Evolutionary conservation across 2,113 vertebrate species (phyloP).

Genomic region (Noturus placidus): DNA sequence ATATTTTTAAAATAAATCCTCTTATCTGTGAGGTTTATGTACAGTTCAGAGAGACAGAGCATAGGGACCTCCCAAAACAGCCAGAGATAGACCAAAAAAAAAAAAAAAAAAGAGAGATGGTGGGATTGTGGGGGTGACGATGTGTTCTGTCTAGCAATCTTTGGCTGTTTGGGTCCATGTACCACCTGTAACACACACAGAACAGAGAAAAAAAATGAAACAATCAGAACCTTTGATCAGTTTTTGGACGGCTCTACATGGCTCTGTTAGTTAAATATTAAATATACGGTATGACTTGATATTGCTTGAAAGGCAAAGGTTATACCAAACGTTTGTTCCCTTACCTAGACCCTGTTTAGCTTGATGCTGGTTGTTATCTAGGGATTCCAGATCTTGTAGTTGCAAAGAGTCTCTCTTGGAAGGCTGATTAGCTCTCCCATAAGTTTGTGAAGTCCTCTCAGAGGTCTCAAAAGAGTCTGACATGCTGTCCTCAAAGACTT

Average conservation of each 20-base stretch:
- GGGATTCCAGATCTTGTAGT: slow-evolving; percentile 79
- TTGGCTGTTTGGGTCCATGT: slow-evolving; percentile 73
- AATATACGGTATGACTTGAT: background rate
- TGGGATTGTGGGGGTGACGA: slow-evolving; percentile 27
- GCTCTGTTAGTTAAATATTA: background rate
- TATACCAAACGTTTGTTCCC: background rate
- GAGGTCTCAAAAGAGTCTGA: slow-evolving; percentile 75
- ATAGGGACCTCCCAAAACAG: slow-evolving; percentile 56
- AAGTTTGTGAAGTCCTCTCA: slow-evolving; percentile 62
- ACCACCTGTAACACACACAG: slow-evolving; percentile 63
- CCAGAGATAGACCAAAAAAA: slow-evolving; percentile 52
- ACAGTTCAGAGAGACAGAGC: slow-evolving; percentile 64
- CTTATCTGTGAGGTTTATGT: slow-evolving; percentile 69
- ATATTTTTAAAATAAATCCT: slow-evolving; percentile 73
- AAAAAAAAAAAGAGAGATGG: slow-evolving; percentile 14
- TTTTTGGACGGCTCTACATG: background rate
- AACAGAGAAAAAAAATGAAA: slow-evolving; percentile 6
- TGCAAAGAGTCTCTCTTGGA: slow-evolving; percentile 75
- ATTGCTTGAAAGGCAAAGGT: background rate
- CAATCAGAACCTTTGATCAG: slow-evolving; percentile 27
- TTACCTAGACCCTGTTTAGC: slow-evolving; percentile 70
- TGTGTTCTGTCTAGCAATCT: slow-evolving; percentile 69
- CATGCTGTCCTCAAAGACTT: slow-evolving; percentile 77
- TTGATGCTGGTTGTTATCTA: slow-evolving; percentile 62
- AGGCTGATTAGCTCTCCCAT: slow-evolving; percentile 66